These are phyloP conservation scores for Ceratothoa steindachneri DNA, from an alignment of 2,888 invertebrate species.

Conservation along the genomic window DNA sequence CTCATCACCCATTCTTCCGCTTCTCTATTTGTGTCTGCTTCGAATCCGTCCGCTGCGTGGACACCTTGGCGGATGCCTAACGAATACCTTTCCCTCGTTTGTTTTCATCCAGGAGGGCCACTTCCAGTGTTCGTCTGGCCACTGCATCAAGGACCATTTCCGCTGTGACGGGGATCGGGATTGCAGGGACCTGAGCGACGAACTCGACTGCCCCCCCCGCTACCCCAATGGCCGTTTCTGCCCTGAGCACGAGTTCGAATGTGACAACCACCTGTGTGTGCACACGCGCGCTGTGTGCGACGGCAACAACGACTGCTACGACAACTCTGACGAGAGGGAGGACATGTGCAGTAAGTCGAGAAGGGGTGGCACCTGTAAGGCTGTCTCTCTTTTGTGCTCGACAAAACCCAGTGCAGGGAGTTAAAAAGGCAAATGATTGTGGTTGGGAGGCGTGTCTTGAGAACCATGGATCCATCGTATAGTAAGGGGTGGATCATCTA, in stretches of 20 bases:
- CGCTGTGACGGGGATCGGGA: slow-evolving; percentile 85
- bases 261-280: slow-evolving; percentile 86
- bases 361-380: not conserved
- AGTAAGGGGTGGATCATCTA: too few species aligned
- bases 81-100: too few species aligned
- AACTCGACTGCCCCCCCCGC: slow-evolving; percentile 80
- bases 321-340: slow-evolving; percentile 79
- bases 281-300: slow-evolving; percentile 85
- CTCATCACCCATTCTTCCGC: too few species aligned
- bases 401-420: too few species aligned
- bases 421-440: too few species aligned
- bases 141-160: slow-evolving; percentile 84
- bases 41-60: too few species aligned
- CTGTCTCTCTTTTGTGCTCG: too few species aligned
- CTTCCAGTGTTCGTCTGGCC: slow-evolving; percentile 87
- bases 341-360: slow-evolving; percentile 63
- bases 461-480: too few species aligned
- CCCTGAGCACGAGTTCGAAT: slow-evolving; percentile 84
- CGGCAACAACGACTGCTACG: slow-evolving; percentile 85
- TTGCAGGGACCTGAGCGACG: slow-evolving; percentile 83
- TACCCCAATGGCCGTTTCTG: slow-evolving; percentile 85
- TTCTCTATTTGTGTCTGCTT: too few species aligned
- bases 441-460: too few species aligned
- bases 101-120: slow-evolving; percentile 69
- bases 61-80: too few species aligned